phyloP scores from a whole-genome alignment of 1,140 invertebrate genomes.

The Diachasma alloeum region DNA sequence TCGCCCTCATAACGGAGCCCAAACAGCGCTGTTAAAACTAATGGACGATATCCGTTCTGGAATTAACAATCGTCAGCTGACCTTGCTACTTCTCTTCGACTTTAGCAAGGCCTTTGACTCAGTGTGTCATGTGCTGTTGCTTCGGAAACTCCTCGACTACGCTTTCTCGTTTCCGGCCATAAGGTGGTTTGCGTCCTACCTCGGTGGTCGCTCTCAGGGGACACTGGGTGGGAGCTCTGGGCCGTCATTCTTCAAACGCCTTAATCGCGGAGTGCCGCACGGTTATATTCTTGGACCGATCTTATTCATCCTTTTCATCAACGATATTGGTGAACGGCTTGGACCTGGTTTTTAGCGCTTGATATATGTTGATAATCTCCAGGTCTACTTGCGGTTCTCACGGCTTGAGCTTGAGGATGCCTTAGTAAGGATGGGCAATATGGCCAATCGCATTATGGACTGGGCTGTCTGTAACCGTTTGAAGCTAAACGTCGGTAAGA shows the following conservation, averaged over 20 bases:
- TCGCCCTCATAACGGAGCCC: no score
- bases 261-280: not conserved
- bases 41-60: no score
- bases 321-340: not conserved
- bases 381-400: constrained; percentile 6
- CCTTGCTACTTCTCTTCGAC: no score
- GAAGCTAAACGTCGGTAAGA: no score
- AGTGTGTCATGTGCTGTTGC: no score
- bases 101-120: no score
- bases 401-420: not conserved
- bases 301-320: constrained; percentile 13
- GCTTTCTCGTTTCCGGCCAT: not conserved
- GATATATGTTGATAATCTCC: constrained; percentile 10
- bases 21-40: no score
- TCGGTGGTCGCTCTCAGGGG: constrained; percentile 2
- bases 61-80: no score
- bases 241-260: not conserved
- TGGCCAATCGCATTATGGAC: not conserved
- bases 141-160: no score
- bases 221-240: not conserved
- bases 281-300: constrained; percentile 8
- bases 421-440: not conserved
- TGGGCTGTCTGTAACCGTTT: not conserved
- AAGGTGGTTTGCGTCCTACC: not conserved
- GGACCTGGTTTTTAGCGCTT: not conserved